Evolutionary conservation across 2,113 vertebrate genomes (phyloP).

Genomic region (Ondatra zibethicus): DNA sequence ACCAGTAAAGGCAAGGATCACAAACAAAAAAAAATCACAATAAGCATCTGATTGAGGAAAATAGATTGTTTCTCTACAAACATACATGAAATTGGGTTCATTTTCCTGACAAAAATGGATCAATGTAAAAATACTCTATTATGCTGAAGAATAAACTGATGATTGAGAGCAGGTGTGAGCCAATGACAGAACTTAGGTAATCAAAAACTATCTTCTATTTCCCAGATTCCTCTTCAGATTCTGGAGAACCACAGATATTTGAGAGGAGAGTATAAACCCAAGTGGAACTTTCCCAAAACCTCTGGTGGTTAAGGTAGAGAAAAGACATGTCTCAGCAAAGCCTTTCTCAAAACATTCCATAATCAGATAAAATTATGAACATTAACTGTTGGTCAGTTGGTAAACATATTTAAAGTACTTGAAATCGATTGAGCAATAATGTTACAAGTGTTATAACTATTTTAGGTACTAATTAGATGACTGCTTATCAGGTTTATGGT

Average conservation of each 20-base stretch:
- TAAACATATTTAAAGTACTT: neutral
- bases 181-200: neutral
- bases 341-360: no score
- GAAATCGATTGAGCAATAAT: neutral
- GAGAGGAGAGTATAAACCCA: neutral
- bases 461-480: neutral
- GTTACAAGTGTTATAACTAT: neutral
- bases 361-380: neutral
- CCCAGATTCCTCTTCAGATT: no score
- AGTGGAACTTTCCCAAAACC: neutral
- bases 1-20: neutral
- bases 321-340: neutral
- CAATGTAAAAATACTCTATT: neutral
- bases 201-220: neutral
- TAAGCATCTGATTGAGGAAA: neutral
- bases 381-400: no score
- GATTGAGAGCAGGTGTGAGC: neutral
- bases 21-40: neutral
- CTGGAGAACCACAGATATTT: neutral
- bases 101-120: neutral
- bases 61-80: neutral
- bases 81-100: neutral
- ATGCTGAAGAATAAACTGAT: neutral
- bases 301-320: neutral
- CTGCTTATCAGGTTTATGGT: neutral